Base-by-base conservation (phyloP, 1,140 invertebrate genomes). In the Ostrea edulis region DNA sequence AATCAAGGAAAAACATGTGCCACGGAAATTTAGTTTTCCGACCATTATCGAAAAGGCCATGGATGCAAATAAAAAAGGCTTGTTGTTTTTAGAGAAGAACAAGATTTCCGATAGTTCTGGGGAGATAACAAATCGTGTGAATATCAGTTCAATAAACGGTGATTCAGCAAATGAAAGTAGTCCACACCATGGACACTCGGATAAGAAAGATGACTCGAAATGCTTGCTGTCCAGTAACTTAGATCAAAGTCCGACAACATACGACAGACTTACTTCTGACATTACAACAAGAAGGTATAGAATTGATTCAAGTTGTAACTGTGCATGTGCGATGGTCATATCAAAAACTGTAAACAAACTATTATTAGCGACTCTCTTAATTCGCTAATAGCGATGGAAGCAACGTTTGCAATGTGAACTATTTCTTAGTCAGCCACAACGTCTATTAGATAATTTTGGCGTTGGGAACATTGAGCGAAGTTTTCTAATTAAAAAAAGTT, bases 1-100 rank as follows among this genome's bases (percentile, higher is more conserved):
- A 2, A 77, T 77, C 17, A 77, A 77, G 29, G 68, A 77, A 25
- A 77, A 29, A 35, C 68, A 14, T 35, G 29, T 29, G 29, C 25
- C 22, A 77, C 25, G 68, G 29, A 77, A 77, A 77, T 77, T 77
- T 25, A 77, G 68, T 77, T 77, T 77, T 77, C 68, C 68, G 29
- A 77, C 68, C 25, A 77, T 77, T 77, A 25, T 77, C 29, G 68
- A 77, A 77, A 77, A 77, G 12, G 68, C 68, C 22, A 77, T 77
- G 22, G 68, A 77, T 8, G 68, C 68, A 25, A 77, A 77, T 77
- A 77, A 77, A 25, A 77, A 25, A 9, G 68, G 68, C 14, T 77
- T 77, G 68, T 17, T 77, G 9, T 29, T 35, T 35, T 35, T 22
- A 35, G 68, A 77, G 29, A 77, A 77, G 29, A 77, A 77, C 14